These are phyloP conservation scores for Galeruca laticollis DNA, from an alignment of 2,888 invertebrate genomes.

Conservation along the genomic window DNA sequence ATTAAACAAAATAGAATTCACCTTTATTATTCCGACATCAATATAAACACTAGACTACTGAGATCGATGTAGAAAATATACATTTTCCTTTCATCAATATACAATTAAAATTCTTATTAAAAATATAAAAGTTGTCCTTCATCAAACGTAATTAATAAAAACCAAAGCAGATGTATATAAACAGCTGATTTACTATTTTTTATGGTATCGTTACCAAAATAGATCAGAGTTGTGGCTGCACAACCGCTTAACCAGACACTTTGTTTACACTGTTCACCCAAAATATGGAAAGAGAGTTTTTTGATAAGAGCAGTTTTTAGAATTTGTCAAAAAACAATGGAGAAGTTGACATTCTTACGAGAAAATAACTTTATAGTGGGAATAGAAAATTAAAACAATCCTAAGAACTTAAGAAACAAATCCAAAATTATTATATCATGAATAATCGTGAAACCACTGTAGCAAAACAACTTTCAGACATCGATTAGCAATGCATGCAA, in stretches of 20 bases:
- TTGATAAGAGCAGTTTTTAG: background rate
- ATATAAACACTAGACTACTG: conserved; percentile 20
- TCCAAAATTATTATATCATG: no score
- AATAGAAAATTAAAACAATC: no score
- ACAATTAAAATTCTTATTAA: conserved; percentile 40
- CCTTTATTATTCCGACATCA: conserved; percentile 41
- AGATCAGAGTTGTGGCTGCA: conserved; percentile 36
- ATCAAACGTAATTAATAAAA: conserved; percentile 45
- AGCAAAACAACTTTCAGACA: no score
- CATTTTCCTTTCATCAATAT: conserved; percentile 39
- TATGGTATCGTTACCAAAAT: conserved; percentile 40
- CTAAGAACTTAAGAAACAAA: no score
- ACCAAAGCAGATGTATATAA: conserved; percentile 47
- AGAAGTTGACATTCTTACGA: no score
- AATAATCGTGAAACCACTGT: no score
- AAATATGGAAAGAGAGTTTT: background rate
- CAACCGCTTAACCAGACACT: background rate
- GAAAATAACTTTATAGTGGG: no score
- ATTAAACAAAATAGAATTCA: conserved; percentile 22
- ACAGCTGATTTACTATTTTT: conserved; percentile 50
- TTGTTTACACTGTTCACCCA: background rate
- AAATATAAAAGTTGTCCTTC: conserved; percentile 46
- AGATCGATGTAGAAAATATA: conserved; percentile 32
- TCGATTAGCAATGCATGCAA: no score
- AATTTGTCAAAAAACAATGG: no score